Percentiles rank a stretch among this genome's conserved stretches.
These are phyloP conservation scores for Scaptomyza reducta DNA, from an alignment of 2,888 invertebrate species.

Conservation along the genomic window DNA sequence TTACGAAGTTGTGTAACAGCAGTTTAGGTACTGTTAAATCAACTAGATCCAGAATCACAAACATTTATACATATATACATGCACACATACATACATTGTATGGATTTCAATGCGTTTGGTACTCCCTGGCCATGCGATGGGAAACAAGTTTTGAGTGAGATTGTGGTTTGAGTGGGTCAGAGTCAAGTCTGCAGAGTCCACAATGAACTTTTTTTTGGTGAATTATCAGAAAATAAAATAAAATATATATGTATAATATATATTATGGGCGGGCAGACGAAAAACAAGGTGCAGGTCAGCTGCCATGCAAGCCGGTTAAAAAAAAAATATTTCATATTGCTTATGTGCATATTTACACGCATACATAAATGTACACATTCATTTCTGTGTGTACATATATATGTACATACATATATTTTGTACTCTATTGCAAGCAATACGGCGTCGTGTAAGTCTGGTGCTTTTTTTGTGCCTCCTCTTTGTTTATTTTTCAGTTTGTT, in stretches of 20 bases:
- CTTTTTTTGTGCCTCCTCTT: slow-evolving; percentile 10
- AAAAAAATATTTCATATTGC: slow-evolving; percentile 3
- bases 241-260: not conserved
- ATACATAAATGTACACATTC: slow-evolving; percentile 7
- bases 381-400: slow-evolving; percentile 24
- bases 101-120: slow-evolving; percentile 1
- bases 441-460: slow-evolving; percentile 15
- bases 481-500: slow-evolving; percentile 38
- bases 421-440: slow-evolving; percentile 10
- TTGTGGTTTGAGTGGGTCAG: slow-evolving; percentile 42
- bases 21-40: slow-evolving; percentile 8
- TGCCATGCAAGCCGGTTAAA: slow-evolving; percentile 18
- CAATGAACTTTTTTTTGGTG: slow-evolving; percentile 43
- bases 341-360: not conserved
- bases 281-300: slow-evolving; percentile 16
- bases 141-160: slow-evolving; percentile 59
- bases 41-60: slow-evolving; percentile 33
- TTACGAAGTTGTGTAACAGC: slow-evolving; percentile 61
- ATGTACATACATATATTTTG: slow-evolving; percentile 1
- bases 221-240: slow-evolving; percentile 4
- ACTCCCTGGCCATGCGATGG: slow-evolving; percentile 7
- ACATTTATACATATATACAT: slow-evolving; percentile 5
- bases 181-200: slow-evolving; percentile 45
- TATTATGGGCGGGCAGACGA: slow-evolving; percentile 6
- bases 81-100: not conserved